Evolutionary conservation across 2,797 vertebrate species (phyloP).

Genomic region (Zalophus californianus): DNA sequence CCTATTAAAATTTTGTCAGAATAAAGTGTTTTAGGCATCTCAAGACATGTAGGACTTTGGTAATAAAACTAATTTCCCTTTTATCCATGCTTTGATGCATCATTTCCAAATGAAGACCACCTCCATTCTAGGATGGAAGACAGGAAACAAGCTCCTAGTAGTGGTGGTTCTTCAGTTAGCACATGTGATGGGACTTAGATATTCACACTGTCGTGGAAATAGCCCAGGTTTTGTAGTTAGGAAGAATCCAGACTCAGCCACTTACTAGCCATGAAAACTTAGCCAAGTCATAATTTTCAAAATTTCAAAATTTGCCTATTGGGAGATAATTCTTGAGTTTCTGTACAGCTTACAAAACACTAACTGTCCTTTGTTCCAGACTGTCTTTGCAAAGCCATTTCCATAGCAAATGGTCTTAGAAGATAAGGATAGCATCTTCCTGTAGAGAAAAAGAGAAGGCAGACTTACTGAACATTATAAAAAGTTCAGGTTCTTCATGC

Average conservation of each 20-base stretch:
- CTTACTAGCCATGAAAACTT: not conserved
- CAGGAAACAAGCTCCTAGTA: not conserved
- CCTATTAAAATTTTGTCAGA: slow-evolving; percentile 37
- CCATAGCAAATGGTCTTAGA: not conserved
- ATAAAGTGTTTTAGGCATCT: not conserved
- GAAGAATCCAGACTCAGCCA: not conserved
- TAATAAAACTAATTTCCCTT: slow-evolving; percentile 10
- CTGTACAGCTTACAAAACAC: not conserved
- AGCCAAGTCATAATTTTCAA: not conserved
- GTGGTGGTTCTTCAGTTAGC: not conserved
- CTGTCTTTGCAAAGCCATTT: not conserved
- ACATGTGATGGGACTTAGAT: not conserved
- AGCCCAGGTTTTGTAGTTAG: not conserved
- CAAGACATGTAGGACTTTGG: not conserved
- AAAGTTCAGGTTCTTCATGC: not conserved
- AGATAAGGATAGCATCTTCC: not conserved
- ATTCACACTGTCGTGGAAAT: not conserved
- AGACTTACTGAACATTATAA: not conserved
- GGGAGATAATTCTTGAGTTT: not conserved
- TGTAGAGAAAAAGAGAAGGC: not conserved
- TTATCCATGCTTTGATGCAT: not conserved
- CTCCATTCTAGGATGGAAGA: not conserved
- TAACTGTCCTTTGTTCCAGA: not conserved
- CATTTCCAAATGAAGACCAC: slow-evolving; percentile 5
- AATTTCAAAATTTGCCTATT: not conserved